Conservation (phyloP, 2,113 vertebrate species). For the Hiodon tergisus region DNA sequence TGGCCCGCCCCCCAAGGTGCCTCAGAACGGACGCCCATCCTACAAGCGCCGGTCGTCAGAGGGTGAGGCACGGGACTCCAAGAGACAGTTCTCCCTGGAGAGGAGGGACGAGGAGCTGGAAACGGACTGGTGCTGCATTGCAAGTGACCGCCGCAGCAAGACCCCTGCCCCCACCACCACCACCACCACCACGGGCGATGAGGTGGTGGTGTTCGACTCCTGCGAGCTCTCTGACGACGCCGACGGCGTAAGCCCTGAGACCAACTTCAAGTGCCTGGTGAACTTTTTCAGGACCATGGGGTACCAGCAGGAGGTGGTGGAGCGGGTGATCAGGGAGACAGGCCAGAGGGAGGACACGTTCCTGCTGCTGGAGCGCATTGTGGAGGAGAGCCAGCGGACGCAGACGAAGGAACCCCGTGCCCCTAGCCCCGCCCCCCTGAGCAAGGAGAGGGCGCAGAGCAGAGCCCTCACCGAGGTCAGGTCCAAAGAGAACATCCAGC, state of each 20-base stretch:
- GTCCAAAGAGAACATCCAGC: constrained; percentile 61
- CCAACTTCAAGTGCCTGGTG: constrained; percentile 88
- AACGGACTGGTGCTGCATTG: constrained; percentile 48
- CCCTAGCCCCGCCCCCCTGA: constrained; percentile 34
- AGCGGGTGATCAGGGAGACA: constrained; percentile 77
- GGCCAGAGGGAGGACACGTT: constrained; percentile 84
- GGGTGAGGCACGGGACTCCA: constrained; percentile 82
- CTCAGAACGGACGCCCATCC: constrained; percentile 69
- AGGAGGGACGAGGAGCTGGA: constrained; percentile 55
- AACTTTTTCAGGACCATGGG: constrained; percentile 98
- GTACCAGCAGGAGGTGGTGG: constrained; percentile 84
- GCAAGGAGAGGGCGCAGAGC: constrained; percentile 49
- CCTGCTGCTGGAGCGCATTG: constrained; percentile 81
- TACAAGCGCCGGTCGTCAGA: constrained; percentile 87
- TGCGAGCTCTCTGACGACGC: constrained; percentile 55
- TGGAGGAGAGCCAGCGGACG: constrained; percentile 68
- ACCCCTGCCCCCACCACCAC: constrained; percentile 36
- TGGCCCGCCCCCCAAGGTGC: background rate
- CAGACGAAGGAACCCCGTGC: constrained; percentile 11
- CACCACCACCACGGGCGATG: constrained; percentile 31
- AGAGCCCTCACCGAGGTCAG: constrained; percentile 37
- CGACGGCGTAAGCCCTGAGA: constrained; percentile 77
- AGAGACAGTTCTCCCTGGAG: constrained; percentile 86
- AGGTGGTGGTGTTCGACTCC: constrained; percentile 47
- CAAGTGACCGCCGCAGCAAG: constrained; percentile 43